Base-by-base conservation (phyloP, 1,140 invertebrate species). In the Pseudomyrmex flavicornis region DNA sequence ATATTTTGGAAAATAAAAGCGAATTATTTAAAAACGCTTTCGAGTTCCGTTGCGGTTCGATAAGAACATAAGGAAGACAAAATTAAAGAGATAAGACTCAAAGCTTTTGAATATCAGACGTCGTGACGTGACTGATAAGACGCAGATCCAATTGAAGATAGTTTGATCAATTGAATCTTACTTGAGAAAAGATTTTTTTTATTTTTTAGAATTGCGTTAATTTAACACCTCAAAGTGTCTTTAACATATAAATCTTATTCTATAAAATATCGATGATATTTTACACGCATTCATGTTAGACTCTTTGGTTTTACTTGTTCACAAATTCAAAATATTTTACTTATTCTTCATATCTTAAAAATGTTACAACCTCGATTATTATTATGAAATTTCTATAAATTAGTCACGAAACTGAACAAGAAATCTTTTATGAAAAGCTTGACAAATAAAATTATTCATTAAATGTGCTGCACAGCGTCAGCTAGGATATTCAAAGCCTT, bases 401-500 rank as follows among this genome's bases (percentile, higher is more conserved):
- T 70, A 20, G 44, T 15, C 66, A 70, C 22, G 20, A 61, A 70
- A 61, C 54, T 80, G 54, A 72, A n/a, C 54, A 72, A 4, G 52
- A 22, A 80, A 80, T 80, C 66, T 80, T 80, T 80, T 80, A 70
- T 59, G 76, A 70, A 35, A 35, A 72, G 20, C 44, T 61, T 80
- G 76, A 80, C 44, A 80, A 80, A 80, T 72, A 80, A 80, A 80
- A 80, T 80, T 80, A 80, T 80, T 80, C 54, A 72, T 80, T 68
- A 72, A 70, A 80, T 70, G 66, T 50, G 69, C n/a, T 72, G 22
- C 76, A 61, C 76, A 12, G 35, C 22, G 76, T 59, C 76, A 72
- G 20, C 56, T 80, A 22, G 12, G 15, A 80, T 72, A 70, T 8
- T n/a, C 66, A 50, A 50, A 59, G 54, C 46, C 15, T 12, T 70